Evolutionary conservation across 2,888 invertebrate species (phyloP), one percentile per base, ranked within the genome.

Genomic region (Tenthredo livida): DNA sequence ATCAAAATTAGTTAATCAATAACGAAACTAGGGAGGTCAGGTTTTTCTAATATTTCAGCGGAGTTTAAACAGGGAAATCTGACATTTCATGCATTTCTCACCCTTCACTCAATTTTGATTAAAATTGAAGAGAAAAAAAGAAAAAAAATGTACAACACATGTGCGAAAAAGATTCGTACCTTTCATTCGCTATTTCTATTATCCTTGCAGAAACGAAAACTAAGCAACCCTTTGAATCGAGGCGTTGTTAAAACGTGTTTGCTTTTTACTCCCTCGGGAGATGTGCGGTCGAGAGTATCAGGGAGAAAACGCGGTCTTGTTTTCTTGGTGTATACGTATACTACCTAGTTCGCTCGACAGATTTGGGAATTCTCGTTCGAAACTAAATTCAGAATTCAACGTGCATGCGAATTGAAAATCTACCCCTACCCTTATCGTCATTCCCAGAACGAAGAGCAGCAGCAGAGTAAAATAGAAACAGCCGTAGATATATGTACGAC

Each of bases 161-260:
- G 2, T 29, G 29, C 2, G 29, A 29, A 43, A 12, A 43, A 43
- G 2, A 2, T 47, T 15, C n/a, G 9, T 40, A 43, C 21, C 1
- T 21, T 75, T 50, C 25, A 4, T 37, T 47, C 10, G 25, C 25
- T 75, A 6, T 43, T 75, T 1, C 2, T 40, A 73, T 40, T 5
- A 47, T 40, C 10, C 12, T 5, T 12, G 17, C 25, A 25, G 21
- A 15, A 40, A 25, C 21, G 33, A 58, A 43, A 47, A 33, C n/a
- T n/a, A 78, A 78, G 29, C 17, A 78, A 54, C 78, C 47, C 75
- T 54, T 37, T 78, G 54, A 54, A 54, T 78, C 25, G 78, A 58
- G 2, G 78, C 9, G 47, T 58, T 78, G 78, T 78, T 78, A 58
- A 78, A 78, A 78, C 78, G n/a, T 58, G 58, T 78, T 78, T 78